Evolutionary conservation across 2,797 vertebrate species (phyloP), one percentile per base, ranked within the genome.

Genomic region (Dipus sagitta): DNA sequence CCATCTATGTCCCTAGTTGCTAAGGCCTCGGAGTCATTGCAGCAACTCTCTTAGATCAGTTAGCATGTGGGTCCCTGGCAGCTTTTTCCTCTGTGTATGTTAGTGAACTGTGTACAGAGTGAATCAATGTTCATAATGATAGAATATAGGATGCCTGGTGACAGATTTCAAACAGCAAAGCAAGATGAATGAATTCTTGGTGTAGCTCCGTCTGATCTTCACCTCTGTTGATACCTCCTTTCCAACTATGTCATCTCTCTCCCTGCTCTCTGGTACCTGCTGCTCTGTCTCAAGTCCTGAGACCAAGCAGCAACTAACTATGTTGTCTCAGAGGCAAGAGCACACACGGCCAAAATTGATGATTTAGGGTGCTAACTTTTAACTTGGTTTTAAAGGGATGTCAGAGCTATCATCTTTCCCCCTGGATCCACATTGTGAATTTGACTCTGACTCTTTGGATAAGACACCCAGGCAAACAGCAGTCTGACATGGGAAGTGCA

Each of bases 111-210:
- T 90, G 11, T 84, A 76, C 17, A 58, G 47, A 80, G 28, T 94
- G 47, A 79, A 26, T 94, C 60, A 86, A 21, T 93, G 88, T 88
- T 93, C 24, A 67, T 91, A 26, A 86, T 92, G 81, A 78, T 12
- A 38, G 52, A 86, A 79, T 88, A 42, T 2, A 92, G 82, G 32
- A 23, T 47, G 34, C 10, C 6, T 75, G 71, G 42, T 75, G 82
- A 38, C 89, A 28, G 42, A 30, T 58, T 93, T 54, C 26, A 38
- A 70, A 60, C 20, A 74, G 34, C 28, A 87, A n/a, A 62, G 70
- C 92, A 15, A 78, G 72, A 32, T 42, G n/a, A 91, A 70, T 74
- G 24, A 78, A 52, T 84, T 82, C 65, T 88, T 94, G 11, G 2
- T 52, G 60, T 75, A 32, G 14, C 64, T 81, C 26, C 32, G 87